Percentiles rank a stretch among this genome's conserved stretches.
phyloP scores from a whole-genome alignment of 2,888 invertebrate species.

The Phorcus lineatus region DNA sequence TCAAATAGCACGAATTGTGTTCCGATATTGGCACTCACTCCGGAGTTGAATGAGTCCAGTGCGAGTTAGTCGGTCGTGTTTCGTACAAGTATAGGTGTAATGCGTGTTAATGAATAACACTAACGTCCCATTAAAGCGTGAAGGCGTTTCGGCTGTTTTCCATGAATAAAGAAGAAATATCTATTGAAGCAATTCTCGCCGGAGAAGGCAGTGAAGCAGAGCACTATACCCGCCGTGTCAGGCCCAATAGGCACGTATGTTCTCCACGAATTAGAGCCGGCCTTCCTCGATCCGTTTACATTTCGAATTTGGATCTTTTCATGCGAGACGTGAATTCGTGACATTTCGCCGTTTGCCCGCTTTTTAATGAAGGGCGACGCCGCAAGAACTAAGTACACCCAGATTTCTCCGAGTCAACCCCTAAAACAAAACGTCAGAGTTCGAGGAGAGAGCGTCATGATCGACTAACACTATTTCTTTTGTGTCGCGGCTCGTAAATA shows the following conservation, averaged over 20 bases:
- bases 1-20: no score
- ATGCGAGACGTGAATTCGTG: conserved; percentile 10
- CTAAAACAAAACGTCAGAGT: conserved; percentile 11
- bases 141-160: neutral
- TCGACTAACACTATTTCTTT: neutral
- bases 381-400: neutral
- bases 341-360: neutral
- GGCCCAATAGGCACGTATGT: neutral
- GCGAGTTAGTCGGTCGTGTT: no score
- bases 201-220: neutral
- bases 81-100: neutral
- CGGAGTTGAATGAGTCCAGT: no score
- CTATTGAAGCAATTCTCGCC: neutral
- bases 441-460: no score
- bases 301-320: conserved; percentile 21
- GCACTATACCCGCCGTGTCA: neutral
- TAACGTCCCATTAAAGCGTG: neutral
- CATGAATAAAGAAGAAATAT: neutral
- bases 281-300: conserved; percentile 12
- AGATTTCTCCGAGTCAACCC: neutral
- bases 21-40: no score
- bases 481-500: neutral
- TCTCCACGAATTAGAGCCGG: neutral
- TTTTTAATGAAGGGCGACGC: neutral
- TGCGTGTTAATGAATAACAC: conserved; percentile 14